Base-by-base conservation (phyloP, 2,113 vertebrate species). In the Microtus pennsylvanicus region DNA sequence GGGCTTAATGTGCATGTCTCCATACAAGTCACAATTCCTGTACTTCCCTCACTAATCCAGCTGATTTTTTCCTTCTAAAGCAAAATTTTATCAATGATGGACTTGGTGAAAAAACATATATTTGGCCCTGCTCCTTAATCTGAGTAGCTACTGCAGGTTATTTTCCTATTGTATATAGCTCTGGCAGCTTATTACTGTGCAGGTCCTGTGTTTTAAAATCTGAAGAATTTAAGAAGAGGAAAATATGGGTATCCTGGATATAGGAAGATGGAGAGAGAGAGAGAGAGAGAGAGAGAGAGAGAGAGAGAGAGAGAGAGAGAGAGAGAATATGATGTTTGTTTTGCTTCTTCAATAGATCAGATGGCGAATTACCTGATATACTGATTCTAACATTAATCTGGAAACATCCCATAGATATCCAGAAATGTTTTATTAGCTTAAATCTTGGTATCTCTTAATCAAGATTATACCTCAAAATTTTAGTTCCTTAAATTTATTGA, bases 41-140 rank as follows among this genome's bases (percentile, higher is more conserved):
- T 65, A n/a, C 21, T 76, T 88, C 47, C 17, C n/a, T 75, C 19
- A 42, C 30, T 35, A 42, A 38, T 74, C 92, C 77, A 89, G 11
- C 50, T 94, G 38, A 74, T 26, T 24, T 50, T 67, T 58, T 26
- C 9, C 7, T 50, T 47, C 61, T 69, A 50, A 86, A 55, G 28
- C 21, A 87, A 87, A 38, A 94, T 16, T 50, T 88, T 88, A 86
- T 87, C 83, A 61, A 16, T 58, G 28, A 69, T 75, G 4, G 61
- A 91, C 92, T 33, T 28, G 47, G 50, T 30, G 21, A 72, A 3
- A 19, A 88, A 58, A 67, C 86, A 89, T 70, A 76, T 52, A 74
- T 94, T 83, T 86, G 19, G 50, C 17, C 65, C n/a, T 74, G n/a
- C 26, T 65, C 61, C 28, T 88, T 76, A 92, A 86, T 91, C 58